Evolutionary conservation across 2,113 vertebrate species (phyloP).

Genomic region (Pholis gunnellus): DNA sequence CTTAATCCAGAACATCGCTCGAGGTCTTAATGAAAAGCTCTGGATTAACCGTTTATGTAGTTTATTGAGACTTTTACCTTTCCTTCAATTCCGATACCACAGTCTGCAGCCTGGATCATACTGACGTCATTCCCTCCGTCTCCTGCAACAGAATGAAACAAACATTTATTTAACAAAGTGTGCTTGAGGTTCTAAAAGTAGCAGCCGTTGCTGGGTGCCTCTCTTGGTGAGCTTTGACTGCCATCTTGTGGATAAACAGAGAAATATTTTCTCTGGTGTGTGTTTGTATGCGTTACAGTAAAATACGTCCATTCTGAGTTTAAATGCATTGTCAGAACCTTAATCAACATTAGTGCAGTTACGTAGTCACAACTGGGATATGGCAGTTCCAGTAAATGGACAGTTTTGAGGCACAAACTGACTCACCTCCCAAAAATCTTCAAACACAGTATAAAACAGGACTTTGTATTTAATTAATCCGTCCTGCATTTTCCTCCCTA

Average conservation of each 20-base stretch:
- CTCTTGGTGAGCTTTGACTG: conserved; percentile 10
- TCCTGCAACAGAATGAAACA: conserved; percentile 76
- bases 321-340: neutral
- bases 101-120: conserved; percentile 99
- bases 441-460: neutral
- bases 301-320: neutral
- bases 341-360: neutral
- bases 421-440: neutral
- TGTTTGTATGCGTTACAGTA: neutral
- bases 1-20: neutral
- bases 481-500: neutral
- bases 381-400: neutral
- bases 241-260: conserved; percentile 70
- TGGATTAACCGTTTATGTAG: neutral
- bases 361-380: neutral
- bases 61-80: conserved; percentile 86
- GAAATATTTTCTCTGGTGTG: neutral
- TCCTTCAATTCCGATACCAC: conserved; percentile 98
- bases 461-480: neutral
- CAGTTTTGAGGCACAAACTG: neutral
- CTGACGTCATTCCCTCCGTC: conserved; percentile 99
- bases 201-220: neutral
- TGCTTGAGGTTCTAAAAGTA: neutral
- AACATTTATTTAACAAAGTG: neutral
- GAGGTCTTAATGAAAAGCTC: neutral